Evolutionary conservation across 2,888 invertebrate genomes (phyloP).

Genomic region (Ferdinandea cuprea): DNA sequence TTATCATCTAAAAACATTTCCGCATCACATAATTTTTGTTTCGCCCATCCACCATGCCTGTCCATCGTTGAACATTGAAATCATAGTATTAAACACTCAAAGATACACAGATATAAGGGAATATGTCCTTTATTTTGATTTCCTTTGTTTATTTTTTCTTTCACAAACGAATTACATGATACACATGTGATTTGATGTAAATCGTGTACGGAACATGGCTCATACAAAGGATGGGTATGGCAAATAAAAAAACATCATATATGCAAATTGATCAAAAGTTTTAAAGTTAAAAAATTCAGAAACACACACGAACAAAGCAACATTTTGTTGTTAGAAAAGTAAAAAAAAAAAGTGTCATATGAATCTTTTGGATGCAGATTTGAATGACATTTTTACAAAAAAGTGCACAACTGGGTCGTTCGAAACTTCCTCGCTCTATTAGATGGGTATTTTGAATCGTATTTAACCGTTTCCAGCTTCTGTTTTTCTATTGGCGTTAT

Average conservation of each 20-base stretch:
- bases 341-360: no score
- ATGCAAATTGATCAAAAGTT: constrained; percentile 7
- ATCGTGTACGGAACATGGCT: not conserved
- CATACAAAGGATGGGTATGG: not conserved
- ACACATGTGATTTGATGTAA: not conserved
- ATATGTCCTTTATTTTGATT: constrained; percentile 13
- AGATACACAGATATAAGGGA: constrained; percentile 42
- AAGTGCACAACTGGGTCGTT: no score
- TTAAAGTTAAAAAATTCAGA: not conserved
- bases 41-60: not conserved
- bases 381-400: no score
- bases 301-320: not conserved
- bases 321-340: not conserved
- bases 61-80: constrained; percentile 28
- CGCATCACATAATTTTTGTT: constrained; percentile 41
- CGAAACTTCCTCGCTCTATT: no score
- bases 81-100: constrained; percentile 32
- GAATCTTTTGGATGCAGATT: no score
- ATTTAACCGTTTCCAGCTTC: no score
- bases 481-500: no score
- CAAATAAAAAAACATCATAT: constrained; percentile 7
- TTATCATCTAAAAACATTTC: constrained; percentile 57
- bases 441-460: no score
- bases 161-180: no score
- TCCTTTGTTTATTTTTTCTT: no score